A percentile compares a stretch with the other conserved stretches of the same genome.
These are phyloP conservation scores for Eumeta japonica DNA, from an alignment of 1,140 invertebrate genomes.

Conservation along the genomic window DNA sequence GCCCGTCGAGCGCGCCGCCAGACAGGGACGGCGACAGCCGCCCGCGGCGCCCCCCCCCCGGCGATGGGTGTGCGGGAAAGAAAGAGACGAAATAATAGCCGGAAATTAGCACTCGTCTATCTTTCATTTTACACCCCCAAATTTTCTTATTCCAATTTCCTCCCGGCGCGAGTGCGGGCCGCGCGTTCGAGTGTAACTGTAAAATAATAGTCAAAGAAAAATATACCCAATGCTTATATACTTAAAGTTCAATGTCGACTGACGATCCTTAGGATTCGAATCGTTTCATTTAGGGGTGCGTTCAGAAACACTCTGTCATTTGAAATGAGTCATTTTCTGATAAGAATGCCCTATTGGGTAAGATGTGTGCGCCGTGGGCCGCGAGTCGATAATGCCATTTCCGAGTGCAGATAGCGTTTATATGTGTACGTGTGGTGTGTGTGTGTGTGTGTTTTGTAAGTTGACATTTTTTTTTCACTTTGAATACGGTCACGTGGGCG, in stretches of 20 bases:
- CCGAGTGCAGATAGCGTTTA: conserved; percentile 50
- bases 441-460: too few relatives aligned
- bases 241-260: conserved; percentile 20
- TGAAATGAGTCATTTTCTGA: conserved; percentile 59
- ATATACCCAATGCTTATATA: conserved; percentile 4
- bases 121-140: conserved; percentile 59
- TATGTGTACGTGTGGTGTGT: conserved; percentile 42
- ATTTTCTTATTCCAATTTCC: conserved; percentile 59
- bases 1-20: too few relatives aligned
- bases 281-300: conserved; percentile 23
- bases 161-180: conserved; percentile 35
- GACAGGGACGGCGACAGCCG: conserved; percentile 41
- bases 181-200: too few relatives aligned
- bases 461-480: too few relatives aligned
- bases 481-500: too few relatives aligned
- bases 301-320: conserved; percentile 57
- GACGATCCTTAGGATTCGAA: conserved; percentile 10
- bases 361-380: conserved; percentile 48
- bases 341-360: conserved; percentile 56
- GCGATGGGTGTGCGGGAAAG: conserved; percentile 50
- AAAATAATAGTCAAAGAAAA: conserved; percentile 7
- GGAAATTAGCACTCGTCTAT: conserved; percentile 58
- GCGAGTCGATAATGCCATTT: conserved; percentile 50
- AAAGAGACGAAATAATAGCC: conserved; percentile 56
- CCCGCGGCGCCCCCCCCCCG: conserved; percentile 25